Evolutionary conservation across 2,888 invertebrate genomes (phyloP), one percentile per base, ranked within the genome.

Genomic region (Acanthosepion lycidas): DNA sequence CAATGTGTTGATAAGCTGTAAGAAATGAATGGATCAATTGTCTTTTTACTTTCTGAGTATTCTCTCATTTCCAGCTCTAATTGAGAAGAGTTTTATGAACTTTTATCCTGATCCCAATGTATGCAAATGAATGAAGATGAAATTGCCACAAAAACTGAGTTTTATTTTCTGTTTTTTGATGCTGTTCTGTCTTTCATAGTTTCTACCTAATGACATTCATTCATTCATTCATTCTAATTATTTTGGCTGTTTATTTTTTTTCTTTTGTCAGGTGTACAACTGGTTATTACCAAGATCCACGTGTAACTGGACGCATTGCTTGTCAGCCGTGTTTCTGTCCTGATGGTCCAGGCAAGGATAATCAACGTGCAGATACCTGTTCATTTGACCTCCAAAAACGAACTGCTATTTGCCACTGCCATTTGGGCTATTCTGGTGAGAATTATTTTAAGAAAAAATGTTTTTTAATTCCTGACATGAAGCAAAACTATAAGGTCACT

Each of bases 311-410:
- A 26, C 98, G 99, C 97, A 99, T 99, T 96, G 98, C 99, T 23
- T 99, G 99, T 97, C 98, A 99, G 96, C 98, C 99, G 42, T 99
- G 99, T 97, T 99, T 99, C 91, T 99, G 99, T 97, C 99, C 99
- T 28, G 99, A 99, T 95, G 98, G 98, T 0, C 98, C 98, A 95
- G 98, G 98, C 96, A 98, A 99, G 96, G 98, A 98, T 95, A 98
- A 99, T 97, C 98, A 99, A 95, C 99, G 98, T 97, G 99, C 99
- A 8, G 98, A 98, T 96, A 98, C 98, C 59, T 99, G 99, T 97
- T 98, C 98, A 94, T 97, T 99, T 96, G 99, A 99, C 97, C 98
- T 98, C 0, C 98, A 98, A 95, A 98, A 98, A 33, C 98, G 99
- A 97, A 99, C 99, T 97, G 99, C 99, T 94, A 98, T 98, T 92